Percentiles rank a stretch among this genome's conserved stretches.
Conservation (phyloP, 2,797 vertebrate genomes). For the Danio albolineatus region DNA sequence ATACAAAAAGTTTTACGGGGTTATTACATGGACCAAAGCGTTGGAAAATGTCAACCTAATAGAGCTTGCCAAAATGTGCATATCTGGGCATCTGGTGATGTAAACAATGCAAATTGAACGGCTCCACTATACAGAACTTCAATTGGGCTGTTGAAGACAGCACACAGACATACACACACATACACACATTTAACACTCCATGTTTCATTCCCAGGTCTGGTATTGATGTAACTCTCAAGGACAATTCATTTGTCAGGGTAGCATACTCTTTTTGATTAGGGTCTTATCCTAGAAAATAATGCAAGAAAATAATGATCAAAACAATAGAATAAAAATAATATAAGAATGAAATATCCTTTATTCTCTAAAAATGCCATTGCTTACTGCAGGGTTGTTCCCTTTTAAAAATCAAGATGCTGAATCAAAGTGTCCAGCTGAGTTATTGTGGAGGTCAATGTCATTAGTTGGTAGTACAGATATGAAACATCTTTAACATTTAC, state of each 20-base stretch:
- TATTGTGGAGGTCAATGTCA: slow-evolving; percentile 47
- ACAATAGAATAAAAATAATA: slow-evolving; percentile 45
- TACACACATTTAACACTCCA: slow-evolving; percentile 26
- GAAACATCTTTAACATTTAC: slow-evolving; percentile 58
- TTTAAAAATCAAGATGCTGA: slow-evolving; percentile 43
- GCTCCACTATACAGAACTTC: slow-evolving; percentile 52
- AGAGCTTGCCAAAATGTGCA: slow-evolving; percentile 75
- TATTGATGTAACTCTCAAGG: slow-evolving; percentile 58
- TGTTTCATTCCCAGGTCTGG: slow-evolving; percentile 23
- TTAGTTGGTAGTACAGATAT: slow-evolving; percentile 56
- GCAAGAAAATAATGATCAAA: background rate
- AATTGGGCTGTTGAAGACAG: slow-evolving; percentile 54
- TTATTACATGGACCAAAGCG: slow-evolving; percentile 83
- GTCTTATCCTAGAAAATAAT: slow-evolving; percentile 62
- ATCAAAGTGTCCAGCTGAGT: slow-evolving; percentile 52
- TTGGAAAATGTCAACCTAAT: slow-evolving; percentile 82
- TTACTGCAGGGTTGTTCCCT: slow-evolving; percentile 38
- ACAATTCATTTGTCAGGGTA: slow-evolving; percentile 68
- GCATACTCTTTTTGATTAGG: slow-evolving; percentile 64
- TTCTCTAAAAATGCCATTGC: slow-evolving; percentile 35
- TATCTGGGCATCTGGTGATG: slow-evolving; percentile 64
- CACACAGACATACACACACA: background rate
- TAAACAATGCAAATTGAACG: slow-evolving; percentile 62
- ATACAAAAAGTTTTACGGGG: slow-evolving; percentile 87
- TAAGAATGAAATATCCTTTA: slow-evolving; percentile 21